Base-by-base conservation (phyloP, 2,113 vertebrate species). In the Phainopepla nitens region DNA sequence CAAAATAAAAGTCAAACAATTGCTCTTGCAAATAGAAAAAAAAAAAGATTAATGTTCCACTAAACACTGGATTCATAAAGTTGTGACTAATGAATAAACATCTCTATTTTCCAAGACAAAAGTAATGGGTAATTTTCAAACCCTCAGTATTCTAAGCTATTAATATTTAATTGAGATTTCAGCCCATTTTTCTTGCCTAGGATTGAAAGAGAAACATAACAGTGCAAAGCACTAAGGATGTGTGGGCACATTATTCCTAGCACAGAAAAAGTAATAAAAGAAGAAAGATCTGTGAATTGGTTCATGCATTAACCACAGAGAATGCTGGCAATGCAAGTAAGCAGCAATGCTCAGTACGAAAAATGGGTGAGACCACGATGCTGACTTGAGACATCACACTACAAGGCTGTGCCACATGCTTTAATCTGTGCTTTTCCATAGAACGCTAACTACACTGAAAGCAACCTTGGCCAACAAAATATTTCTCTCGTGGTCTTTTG, bases 101-200 rank as follows among this genome's bases (percentile, higher is more conserved):
- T 84, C 49, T 89, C 64, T 4, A 71, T 95, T 91, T 96, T 87
- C 72, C 35, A 89, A 76, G 45, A 56, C 47, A 94, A 93, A 94
- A 87, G 11, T 87, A 93, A 95, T 78, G 66, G 76, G 60, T 91
- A 33, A 91, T 90, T 93, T 87, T 83, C 79, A 71, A 72, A 57
- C 19, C 61, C 70, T 29, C 51, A 89, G 23, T 78, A 49, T 53
- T 73, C 25, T 60, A 91, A 14, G 28, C n/a, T 80, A 69, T 90
- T 94, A 93, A 81, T 95, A 96, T 82, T 94, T 90, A 82, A 90
- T 78, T 82, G 78, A 50, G 51, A 90, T 94, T 95, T 91, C 66
- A 81, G 53, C 58, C 54, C 50, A 21, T 80, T 93, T 93, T 94
- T 91, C 66, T 92, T 88, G 76, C 42, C 60, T 79, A 39, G 50